These are phyloP conservation scores for human (Homo sapiens) DNA, from an alignment of 2,113 vertebrate species.

Conservation along the genomic window DNA sequence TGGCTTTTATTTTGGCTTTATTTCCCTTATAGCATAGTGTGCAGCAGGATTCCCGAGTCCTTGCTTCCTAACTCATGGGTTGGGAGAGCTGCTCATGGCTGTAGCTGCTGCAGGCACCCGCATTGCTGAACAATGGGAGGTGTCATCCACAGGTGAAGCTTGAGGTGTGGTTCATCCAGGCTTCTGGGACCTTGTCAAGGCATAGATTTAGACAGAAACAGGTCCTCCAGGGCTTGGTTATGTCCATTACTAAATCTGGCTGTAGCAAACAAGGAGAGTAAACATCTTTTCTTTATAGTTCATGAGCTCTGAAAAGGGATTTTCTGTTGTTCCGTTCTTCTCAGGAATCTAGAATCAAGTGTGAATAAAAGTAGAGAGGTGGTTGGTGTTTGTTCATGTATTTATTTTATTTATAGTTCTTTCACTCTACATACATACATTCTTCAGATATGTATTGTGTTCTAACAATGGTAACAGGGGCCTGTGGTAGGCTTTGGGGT, in stretches of 20 bases:
- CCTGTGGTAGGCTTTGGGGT: too few species aligned
- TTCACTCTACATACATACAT: background rate
- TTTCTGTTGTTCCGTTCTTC: background rate
- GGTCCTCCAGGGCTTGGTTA: background rate
- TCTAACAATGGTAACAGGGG: background rate
- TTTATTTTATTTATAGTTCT: background rate
- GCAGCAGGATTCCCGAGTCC: background rate
- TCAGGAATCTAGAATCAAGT: background rate
- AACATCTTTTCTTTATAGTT: background rate
- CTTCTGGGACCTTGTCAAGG: background rate
- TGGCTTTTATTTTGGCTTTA: background rate
- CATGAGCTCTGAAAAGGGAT: background rate
- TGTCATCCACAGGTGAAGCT: background rate
- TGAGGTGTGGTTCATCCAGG: background rate
- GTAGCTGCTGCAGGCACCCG: accelerated
- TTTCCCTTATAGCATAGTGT: background rate
- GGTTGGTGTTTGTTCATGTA: background rate
- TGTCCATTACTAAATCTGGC: background rate
- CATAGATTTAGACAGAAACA: background rate
- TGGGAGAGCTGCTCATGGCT: background rate
- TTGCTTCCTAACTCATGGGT: background rate
- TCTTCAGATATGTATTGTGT: background rate
- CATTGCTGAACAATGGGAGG: background rate
- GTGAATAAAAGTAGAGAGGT: background rate
- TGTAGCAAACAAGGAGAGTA: background rate